A percentile compares a stretch with the other conserved stretches of the same genome.
Conservation (phyloP, 2,113 vertebrate species). For the Psittacus erithacus region DNA sequence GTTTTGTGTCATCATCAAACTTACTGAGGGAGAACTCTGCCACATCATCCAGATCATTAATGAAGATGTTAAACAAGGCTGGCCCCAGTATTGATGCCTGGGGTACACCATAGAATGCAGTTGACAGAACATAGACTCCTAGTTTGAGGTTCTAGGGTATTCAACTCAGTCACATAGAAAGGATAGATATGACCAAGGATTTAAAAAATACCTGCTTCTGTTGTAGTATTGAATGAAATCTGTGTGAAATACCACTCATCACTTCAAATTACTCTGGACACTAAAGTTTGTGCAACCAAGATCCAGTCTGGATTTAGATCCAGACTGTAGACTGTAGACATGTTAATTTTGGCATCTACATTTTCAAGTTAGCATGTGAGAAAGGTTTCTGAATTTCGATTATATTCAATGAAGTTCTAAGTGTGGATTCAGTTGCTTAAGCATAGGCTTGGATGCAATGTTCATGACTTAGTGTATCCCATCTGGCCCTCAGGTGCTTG, state of each 20-base stretch:
- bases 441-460: neutral
- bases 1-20: neutral
- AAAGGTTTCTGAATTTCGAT: neutral
- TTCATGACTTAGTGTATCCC: neutral
- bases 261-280: neutral
- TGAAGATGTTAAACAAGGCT: neutral
- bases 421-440: neutral
- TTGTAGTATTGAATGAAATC: neutral
- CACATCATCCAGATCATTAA: neutral
- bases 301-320: neutral
- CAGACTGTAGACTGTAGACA: neutral
- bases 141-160: neutral
- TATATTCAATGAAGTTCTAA: fast-evolving
- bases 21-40: neutral
- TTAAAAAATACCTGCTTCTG: neutral
- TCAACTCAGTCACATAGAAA: neutral
- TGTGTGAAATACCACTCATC: neutral
- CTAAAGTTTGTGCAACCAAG: neutral
- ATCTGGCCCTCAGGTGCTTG: neutral
- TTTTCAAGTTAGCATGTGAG: neutral
- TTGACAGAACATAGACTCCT: neutral
- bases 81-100: neutral
- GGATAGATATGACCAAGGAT: neutral
- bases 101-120: neutral
- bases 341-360: neutral